phyloP scores from a whole-genome alignment of 2,797 vertebrate species.

The Chanos chanos region DNA sequence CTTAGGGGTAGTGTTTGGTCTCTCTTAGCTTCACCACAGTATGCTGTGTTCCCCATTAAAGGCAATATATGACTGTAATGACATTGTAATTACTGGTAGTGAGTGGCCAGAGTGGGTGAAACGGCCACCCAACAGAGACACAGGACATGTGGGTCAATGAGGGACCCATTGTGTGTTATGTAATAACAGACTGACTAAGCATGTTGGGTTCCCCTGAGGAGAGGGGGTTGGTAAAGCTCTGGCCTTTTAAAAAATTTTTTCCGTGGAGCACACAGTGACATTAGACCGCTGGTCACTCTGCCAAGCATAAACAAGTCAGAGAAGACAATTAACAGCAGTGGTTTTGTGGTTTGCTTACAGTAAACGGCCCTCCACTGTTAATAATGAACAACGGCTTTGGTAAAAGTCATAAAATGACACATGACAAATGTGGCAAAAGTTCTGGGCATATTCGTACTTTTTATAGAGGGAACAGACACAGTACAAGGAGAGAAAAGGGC shows the following conservation, averaged over 20 bases:
- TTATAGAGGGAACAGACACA: constrained; percentile 14
- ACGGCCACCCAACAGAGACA: not conserved
- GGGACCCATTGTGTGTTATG: no score
- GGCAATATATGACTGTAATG: no score
- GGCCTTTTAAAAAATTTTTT: constrained; percentile 26
- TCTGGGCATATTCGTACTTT: constrained; percentile 3
- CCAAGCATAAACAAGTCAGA: constrained; percentile 53
- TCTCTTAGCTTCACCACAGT: not conserved
- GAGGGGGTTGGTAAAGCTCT: constrained; percentile 3
- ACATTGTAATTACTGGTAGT: not conserved
- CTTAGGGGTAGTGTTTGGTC: not conserved
- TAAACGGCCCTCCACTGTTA: constrained; percentile 33
- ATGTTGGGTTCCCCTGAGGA: constrained; percentile 19
- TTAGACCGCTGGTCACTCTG: constrained; percentile 38
- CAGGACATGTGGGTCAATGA: no score
- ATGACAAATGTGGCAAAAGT: not conserved
- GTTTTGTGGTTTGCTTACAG: constrained; percentile 46
- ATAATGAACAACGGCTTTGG: constrained; percentile 14
- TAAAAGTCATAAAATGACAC: not conserved
- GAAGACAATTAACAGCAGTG: constrained; percentile 52
- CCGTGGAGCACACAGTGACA: constrained; percentile 16
- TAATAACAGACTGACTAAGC: no score
- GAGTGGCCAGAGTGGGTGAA: not conserved
- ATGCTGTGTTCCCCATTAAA: constrained; percentile 1
- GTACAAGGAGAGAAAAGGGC: not conserved